Conservation (phyloP, 1,140 invertebrate genomes). For the Drosophila jambulina region DNA sequence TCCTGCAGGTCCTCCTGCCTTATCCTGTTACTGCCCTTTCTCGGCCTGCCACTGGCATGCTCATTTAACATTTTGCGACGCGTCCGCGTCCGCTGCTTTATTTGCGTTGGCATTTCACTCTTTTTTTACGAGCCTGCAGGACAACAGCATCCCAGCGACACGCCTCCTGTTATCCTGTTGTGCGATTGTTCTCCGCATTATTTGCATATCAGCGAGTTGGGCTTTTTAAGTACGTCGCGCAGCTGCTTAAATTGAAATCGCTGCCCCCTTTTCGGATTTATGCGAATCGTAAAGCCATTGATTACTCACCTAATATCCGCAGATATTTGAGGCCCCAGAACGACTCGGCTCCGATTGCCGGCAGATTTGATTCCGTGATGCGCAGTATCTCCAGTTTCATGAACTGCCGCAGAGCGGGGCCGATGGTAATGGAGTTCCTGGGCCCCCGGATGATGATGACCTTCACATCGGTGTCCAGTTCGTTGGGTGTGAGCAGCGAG, state of each 20-base stretch:
- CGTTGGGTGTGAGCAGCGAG: conserved; percentile 86
- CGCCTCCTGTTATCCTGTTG: conserved; percentile 19
- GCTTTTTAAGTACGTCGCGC: conserved; percentile 49
- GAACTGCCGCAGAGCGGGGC: conserved; percentile 89
- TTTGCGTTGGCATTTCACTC: conserved; percentile 56
- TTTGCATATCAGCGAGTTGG: conserved; percentile 68
- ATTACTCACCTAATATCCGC: conserved; percentile 86
- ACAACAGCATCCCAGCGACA: conserved; percentile 48
- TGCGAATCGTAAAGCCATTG: conserved; percentile 57
- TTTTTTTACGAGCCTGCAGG: conserved; percentile 69
- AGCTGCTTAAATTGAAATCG: conserved; percentile 68
- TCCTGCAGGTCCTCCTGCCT: conserved; percentile 5
- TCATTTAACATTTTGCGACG: conserved; percentile 72
- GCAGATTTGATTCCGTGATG: conserved; percentile 91
- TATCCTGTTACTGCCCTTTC: conserved; percentile 39
- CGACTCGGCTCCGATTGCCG: conserved; percentile 91
- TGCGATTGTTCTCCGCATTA: conserved; percentile 55
- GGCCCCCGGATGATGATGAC: conserved; percentile 90
- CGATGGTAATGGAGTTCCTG: conserved; percentile 90
- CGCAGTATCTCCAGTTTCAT: conserved; percentile 90
- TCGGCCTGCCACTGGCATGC: conserved; percentile 41
- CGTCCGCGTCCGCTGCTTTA: conserved; percentile 57
- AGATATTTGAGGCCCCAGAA: conserved; percentile 91
- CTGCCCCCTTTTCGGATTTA: conserved; percentile 36
- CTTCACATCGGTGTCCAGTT: conserved; percentile 88